These are phyloP conservation scores for Augochlorella aurata DNA, from an alignment of 2,888 invertebrate species.

Conservation along the genomic window DNA sequence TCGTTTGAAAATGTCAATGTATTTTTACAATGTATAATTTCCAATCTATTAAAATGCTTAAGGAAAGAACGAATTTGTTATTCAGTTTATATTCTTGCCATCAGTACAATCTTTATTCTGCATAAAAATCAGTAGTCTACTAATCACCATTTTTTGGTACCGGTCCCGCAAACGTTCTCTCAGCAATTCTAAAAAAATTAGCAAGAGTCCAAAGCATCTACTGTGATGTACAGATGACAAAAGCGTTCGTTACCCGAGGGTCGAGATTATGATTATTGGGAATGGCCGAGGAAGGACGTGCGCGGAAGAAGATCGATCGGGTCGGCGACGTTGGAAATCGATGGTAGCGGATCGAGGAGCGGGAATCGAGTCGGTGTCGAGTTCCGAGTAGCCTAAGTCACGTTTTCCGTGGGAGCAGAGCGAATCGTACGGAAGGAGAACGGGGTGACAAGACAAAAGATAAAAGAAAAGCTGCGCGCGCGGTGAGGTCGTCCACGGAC, in stretches of 20 bases:
- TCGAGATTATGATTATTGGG: not conserved
- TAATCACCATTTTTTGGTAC: too few relatives aligned
- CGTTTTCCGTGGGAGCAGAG: slow-evolving; percentile 74
- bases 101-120: too few relatives aligned
- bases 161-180: too few relatives aligned
- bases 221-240: not conserved
- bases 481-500: slow-evolving; percentile 66
- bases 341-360: not conserved
- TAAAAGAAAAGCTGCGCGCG: slow-evolving; percentile 66
- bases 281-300: not conserved
- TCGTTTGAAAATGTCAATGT: too few relatives aligned
- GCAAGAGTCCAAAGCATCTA: not conserved
- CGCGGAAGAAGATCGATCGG: slow-evolving; percentile 10
- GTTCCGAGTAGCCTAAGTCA: slow-evolving; percentile 45
- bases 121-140: too few relatives aligned
- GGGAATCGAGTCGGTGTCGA: slow-evolving; percentile 10
- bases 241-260: not conserved
- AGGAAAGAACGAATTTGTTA: too few relatives aligned
- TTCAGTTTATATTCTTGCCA: too few relatives aligned
- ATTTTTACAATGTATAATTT: too few relatives aligned
- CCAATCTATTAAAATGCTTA: too few relatives aligned
- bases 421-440: slow-evolving; percentile 67
- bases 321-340: slow-evolving; percentile 6
- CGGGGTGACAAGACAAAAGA: slow-evolving; percentile 73
- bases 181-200: not conserved